These are phyloP conservation scores for Coccyzus lansbergi DNA, from an alignment of 2,797 vertebrate species.

Conservation along the genomic window DNA sequence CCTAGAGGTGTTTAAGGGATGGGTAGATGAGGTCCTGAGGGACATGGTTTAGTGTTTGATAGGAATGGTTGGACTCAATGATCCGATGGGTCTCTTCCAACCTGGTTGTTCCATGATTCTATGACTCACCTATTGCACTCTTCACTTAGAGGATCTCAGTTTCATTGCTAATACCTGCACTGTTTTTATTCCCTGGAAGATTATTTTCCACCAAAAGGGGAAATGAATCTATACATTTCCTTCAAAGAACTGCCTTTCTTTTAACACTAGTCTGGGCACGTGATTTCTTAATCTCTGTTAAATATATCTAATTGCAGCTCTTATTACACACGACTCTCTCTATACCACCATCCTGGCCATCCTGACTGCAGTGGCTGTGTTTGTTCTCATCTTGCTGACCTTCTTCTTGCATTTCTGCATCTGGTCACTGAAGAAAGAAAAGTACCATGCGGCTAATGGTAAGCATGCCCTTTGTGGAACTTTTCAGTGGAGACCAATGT, in stretches of 20 bases:
- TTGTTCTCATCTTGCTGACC: slow-evolving; percentile 56
- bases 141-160: background rate
- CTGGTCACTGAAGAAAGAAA: slow-evolving; percentile 54
- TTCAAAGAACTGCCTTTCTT: background rate
- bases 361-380: background rate
- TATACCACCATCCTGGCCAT: slow-evolving; percentile 23
- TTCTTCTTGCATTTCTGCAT: slow-evolving; percentile 65
- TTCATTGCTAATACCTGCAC: background rate
- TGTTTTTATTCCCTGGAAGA: background rate
- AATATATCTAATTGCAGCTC: background rate
- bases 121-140: too few species aligned
- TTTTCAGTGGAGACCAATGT: background rate
- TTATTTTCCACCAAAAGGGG: background rate
- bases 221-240: background rate
- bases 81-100: too few species aligned
- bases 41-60: too few species aligned
- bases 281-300: background rate
- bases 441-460: background rate
- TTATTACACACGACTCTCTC: fast-evolving
- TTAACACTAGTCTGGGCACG: fast-evolving
- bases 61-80: too few species aligned
- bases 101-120: too few species aligned
- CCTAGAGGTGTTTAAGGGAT: too few species aligned
- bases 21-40: too few species aligned
- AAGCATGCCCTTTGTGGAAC: background rate